Conservation (phyloP, 2,113 vertebrate species). For the Eira barbara region DNA sequence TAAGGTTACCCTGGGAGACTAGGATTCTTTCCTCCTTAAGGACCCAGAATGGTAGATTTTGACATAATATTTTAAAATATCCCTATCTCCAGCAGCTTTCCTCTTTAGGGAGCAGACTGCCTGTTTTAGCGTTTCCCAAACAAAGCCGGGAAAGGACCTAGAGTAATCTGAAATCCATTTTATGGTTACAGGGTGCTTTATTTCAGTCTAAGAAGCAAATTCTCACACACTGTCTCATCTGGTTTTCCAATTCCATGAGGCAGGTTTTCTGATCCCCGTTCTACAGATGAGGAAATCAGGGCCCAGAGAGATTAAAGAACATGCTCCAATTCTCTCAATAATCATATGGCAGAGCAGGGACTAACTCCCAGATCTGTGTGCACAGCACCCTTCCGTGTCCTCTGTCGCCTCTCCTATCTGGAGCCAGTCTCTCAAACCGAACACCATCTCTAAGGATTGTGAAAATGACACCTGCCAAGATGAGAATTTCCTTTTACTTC, state of each 20-base stretch:
- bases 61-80: background rate
- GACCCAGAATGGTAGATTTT: background rate
- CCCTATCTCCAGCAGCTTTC: background rate
- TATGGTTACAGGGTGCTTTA: background rate
- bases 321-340: background rate
- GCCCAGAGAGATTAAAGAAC: background rate
- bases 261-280: background rate
- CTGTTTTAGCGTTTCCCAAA: background rate
- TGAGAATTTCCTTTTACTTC: background rate
- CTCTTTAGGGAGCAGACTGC: background rate
- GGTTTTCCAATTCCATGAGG: background rate
- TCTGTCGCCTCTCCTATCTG: rapidly evolving
- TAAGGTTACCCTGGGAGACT: background rate
- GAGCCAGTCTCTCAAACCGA: background rate
- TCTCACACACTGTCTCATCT: background rate
- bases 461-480: background rate
- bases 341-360: too few relatives aligned
- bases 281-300: background rate
- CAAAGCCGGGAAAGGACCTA: background rate
- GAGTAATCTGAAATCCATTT: background rate
- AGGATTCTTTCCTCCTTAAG: background rate
- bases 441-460: background rate
- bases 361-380: rapidly evolving
- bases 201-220: background rate
- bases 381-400: rapidly evolving